phyloP scores from a whole-genome alignment of 2,888 invertebrate genomes.

The Suillia variegata region DNA sequence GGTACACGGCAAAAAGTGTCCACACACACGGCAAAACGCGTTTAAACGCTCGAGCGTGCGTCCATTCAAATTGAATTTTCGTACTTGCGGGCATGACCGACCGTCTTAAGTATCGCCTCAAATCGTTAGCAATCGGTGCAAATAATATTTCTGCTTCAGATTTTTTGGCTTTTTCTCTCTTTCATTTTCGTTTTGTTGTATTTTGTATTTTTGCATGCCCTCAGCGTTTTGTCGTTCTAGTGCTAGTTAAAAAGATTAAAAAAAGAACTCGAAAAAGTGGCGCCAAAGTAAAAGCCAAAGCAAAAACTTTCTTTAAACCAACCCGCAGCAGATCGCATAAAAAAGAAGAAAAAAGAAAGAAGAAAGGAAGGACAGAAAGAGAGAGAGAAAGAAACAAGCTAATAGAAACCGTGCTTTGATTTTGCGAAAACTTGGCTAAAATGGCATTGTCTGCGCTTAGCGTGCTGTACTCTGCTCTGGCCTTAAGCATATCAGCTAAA shows the following conservation, averaged over 20 bases:
- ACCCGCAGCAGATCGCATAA: background rate
- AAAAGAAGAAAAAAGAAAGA: too few species aligned
- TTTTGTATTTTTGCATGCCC: too few species aligned
- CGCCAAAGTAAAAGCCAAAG: background rate
- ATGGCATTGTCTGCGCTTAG: background rate
- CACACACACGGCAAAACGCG: too few species aligned
- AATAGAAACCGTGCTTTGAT: background rate
- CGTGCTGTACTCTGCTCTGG: too few species aligned
- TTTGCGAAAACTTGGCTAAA: background rate
- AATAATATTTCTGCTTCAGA: background rate
- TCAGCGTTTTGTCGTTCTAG: too few species aligned
- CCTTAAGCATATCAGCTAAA: constrained; percentile 34
- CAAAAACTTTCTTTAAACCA: background rate
- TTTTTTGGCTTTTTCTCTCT: background rate
- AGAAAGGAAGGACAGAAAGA: too few species aligned
- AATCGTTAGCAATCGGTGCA: constrained; percentile 1
- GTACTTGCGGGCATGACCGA: background rate
- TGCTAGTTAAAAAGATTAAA: too few species aligned
- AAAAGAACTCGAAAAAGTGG: too few species aligned
- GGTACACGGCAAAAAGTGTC: too few species aligned
- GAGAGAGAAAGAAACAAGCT: too few species aligned
- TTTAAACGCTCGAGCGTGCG: too few species aligned
- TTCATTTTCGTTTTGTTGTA: background rate
- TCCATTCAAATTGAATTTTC: constrained; percentile 1
- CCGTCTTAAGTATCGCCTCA: too few species aligned